A percentile compares a stretch with the other conserved stretches of the same genome.
Conservation (phyloP, 64 coral and sea anemone species). For the Exaiptasia diaphana region DNA sequence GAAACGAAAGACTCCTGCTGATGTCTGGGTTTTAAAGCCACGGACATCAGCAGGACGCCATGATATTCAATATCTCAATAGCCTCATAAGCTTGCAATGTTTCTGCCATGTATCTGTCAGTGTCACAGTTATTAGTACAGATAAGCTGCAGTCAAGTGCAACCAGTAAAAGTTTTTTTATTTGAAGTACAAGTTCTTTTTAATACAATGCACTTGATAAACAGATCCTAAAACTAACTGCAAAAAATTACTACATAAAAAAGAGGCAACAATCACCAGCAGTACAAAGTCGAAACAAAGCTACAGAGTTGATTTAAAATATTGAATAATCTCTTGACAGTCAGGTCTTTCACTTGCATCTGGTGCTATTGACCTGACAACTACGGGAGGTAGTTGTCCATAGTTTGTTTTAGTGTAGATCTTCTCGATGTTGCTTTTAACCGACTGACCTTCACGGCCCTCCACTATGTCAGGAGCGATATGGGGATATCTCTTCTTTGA, state of each 20-base stretch:
- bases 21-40: neutral
- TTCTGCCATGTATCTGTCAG: neutral
- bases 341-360: neutral
- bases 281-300: neutral
- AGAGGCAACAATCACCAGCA: too few relatives aligned
- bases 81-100: neutral
- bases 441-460: neutral
- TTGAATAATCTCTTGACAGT: neutral
- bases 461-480: neutral
- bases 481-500: neutral
- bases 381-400: neutral
- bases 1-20: neutral
- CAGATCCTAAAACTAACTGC: too few relatives aligned
- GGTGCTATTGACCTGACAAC: neutral
- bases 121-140: too few relatives aligned
- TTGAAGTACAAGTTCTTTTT: too few relatives aligned
- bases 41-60: neutral
- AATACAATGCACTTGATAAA: too few relatives aligned
- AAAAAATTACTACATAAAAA: too few relatives aligned
- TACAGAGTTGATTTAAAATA: neutral
- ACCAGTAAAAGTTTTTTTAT: too few relatives aligned
- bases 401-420: neutral
- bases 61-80: neutral
- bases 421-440: neutral
- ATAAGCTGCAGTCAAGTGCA: too few relatives aligned